Percentiles rank a stretch among this genome's conserved stretches.
Evolutionary conservation across 2,113 vertebrate species (phyloP).

Genomic region (Thunnus thynnus): DNA sequence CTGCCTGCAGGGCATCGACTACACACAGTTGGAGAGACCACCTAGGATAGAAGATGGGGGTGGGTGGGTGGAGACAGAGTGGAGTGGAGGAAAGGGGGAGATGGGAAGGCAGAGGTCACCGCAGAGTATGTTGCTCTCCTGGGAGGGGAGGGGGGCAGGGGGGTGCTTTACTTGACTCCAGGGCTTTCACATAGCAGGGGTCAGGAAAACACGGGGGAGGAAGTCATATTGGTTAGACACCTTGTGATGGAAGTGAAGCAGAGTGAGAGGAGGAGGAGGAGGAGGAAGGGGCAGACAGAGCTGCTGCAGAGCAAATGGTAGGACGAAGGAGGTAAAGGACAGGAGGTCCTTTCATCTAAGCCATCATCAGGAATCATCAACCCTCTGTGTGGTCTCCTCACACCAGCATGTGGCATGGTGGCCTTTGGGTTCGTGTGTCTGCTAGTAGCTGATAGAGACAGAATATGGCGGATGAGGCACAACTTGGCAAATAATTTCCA

Average conservation of each 20-base stretch:
- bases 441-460: neutral
- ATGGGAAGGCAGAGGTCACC: conserved; percentile 56
- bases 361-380: conserved; percentile 33
- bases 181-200: conserved; percentile 50
- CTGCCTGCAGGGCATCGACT: conserved; percentile 50
- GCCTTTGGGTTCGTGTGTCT: conserved; percentile 42
- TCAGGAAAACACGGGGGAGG: conserved; percentile 57
- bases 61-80: neutral
- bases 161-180: conserved; percentile 63
- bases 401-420: conserved; percentile 43
- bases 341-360: conserved; percentile 47
- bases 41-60: conserved; percentile 47
- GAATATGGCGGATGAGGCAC: neutral
- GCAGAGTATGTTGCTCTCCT: conserved; percentile 28
- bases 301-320: conserved; percentile 56
- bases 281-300: conserved; percentile 19
- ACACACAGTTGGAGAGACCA: conserved; percentile 58
- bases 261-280: conserved; percentile 22
- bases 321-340: conserved; percentile 42
- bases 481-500: neutral
- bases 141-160: neutral
- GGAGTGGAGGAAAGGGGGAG: neutral
- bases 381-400: conserved; percentile 65
- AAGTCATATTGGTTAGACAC: conserved; percentile 61
- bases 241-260: conserved; percentile 52